These are phyloP conservation scores for Lordiphosa mommai DNA, from an alignment of 1,140 invertebrate genomes.

Conservation along the genomic window DNA sequence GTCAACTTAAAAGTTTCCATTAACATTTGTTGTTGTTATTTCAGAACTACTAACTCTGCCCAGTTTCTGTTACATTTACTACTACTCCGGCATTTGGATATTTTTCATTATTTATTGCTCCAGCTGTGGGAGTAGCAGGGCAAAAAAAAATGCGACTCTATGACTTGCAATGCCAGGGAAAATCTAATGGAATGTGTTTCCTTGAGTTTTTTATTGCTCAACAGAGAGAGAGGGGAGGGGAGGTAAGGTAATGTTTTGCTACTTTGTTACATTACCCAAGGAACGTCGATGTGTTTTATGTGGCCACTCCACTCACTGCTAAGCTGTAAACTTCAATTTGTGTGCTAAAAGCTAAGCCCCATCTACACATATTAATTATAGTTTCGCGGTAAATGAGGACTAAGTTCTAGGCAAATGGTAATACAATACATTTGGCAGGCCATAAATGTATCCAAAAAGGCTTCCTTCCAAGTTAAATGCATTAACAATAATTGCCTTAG, in stretches of 20 bases:
- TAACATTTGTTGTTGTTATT: no score
- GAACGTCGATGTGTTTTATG: conserved; percentile 5
- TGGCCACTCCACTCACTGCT: not conserved
- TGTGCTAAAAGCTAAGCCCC: no score
- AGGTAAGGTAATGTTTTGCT: conserved; percentile 21
- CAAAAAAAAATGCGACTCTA: conserved; percentile 23
- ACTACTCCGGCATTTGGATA: conserved; percentile 47
- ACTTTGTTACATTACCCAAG: conserved; percentile 32
- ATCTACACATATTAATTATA: conserved; percentile 19
- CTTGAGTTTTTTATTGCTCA: conserved; percentile 68
- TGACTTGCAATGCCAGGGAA: conserved; percentile 37
- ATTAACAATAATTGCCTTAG: conserved; percentile 72
- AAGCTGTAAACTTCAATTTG: no score
- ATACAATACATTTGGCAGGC: conserved; percentile 35
- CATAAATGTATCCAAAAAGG: conserved; percentile 28
- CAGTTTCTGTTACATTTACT: not conserved
- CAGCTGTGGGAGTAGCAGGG: conserved; percentile 40
- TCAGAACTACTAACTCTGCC: not conserved
- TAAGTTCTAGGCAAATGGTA: conserved; percentile 2
- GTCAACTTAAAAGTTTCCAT: conserved; percentile 8
- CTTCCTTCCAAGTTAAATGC: conserved; percentile 36
- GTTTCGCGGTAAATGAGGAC: conserved; percentile 19
- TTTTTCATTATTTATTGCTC: conserved; percentile 65
- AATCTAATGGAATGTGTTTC: conserved; percentile 67
- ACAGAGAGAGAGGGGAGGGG: conserved; percentile 1